Evolutionary conservation across 2,888 invertebrate genomes (phyloP), one percentile per base, ranked within the genome.

Genomic region (Ormyrus rosae): DNA sequence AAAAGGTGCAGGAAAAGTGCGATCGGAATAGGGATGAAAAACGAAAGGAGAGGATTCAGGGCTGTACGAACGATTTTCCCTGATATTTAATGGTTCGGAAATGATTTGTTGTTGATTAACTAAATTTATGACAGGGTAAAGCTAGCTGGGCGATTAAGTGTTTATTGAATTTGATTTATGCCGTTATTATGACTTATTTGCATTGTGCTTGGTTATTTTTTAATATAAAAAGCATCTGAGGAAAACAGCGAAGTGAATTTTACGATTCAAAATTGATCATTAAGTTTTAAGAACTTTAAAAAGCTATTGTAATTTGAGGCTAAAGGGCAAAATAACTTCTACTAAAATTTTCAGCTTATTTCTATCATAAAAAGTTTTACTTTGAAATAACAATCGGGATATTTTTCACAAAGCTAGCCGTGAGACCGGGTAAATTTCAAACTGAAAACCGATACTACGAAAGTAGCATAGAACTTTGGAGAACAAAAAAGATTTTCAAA

Each of bases 51-150:
- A 48, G 8, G 2, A 19, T 5, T 11, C 46, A 46, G 63, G 48
- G 53, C 34, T 68, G 68, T 55, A 55, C 50, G 34, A 45, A 72
- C 13, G 63, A 53, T 68, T 55, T 68, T 72, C 63, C 53, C 46
- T 19, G 53, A 61, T 53, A 50, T 53, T 72, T 63, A 72, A 72
- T 72, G 63, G 72, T 63, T 45, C 53, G 46, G 72, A 72, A 63
- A 72, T 72, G 72, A 72, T 72, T 63, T 72, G 53, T 72, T 72
- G 51, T 63, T 63, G 53, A 72, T 72, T 72, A 53, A 72, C 53
- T 13, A 63, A n/a, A 72, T 72, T 72, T 71, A 72, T 13, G 61
- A 71, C 61, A 51, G 45, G 53, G 68, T 46, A 55, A 8, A 50
- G 50, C 53, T 10, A 48, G 10, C n/a, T 45, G 6, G n/a, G 48